Evolutionary conservation across 2,797 vertebrate genomes (phyloP).

Genomic region (Scarus forsteni): DNA sequence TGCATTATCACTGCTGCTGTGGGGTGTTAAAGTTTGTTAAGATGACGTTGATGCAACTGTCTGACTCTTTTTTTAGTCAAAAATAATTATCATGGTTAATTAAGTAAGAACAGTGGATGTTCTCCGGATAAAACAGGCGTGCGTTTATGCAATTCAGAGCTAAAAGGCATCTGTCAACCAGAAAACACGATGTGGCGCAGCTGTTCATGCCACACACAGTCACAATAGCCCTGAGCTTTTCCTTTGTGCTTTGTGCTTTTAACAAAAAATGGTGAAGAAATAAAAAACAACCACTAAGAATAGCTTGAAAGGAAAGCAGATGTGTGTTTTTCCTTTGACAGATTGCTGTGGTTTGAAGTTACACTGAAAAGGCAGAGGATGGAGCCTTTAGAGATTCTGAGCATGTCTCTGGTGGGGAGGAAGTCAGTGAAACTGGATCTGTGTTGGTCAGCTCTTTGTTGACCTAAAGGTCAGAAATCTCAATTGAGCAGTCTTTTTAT

Average conservation of each 20-base stretch:
- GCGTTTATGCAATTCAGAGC: slow-evolving; percentile 19
- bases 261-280: slow-evolving; percentile 48
- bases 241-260: slow-evolving; percentile 51
- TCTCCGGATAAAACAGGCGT: slow-evolving; percentile 16
- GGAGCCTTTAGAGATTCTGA: slow-evolving; percentile 51
- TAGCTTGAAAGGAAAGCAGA: slow-evolving; percentile 48
- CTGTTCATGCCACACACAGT: slow-evolving; percentile 52
- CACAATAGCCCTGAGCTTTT: slow-evolving; percentile 56
- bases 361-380: slow-evolving; percentile 53
- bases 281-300: slow-evolving; percentile 55
- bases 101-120: slow-evolving; percentile 27
- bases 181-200: slow-evolving; percentile 52
- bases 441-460: slow-evolving; percentile 82
- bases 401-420: slow-evolving; percentile 62
- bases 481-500: slow-evolving; percentile 70
- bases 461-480: slow-evolving; percentile 82
- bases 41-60: slow-evolving; percentile 16
- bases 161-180: slow-evolving; percentile 40
- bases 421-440: slow-evolving; percentile 81
- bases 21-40: slow-evolving; percentile 17
- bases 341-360: slow-evolving; percentile 75
- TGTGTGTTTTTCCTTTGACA: slow-evolving; percentile 61
- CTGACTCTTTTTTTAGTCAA: slow-evolving; percentile 8
- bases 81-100: slow-evolving; percentile 43
- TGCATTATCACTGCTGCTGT: slow-evolving; percentile 14